phyloP scores from a whole-genome alignment of 2,113 vertebrate species.

The Trogon surrucura region DNA sequence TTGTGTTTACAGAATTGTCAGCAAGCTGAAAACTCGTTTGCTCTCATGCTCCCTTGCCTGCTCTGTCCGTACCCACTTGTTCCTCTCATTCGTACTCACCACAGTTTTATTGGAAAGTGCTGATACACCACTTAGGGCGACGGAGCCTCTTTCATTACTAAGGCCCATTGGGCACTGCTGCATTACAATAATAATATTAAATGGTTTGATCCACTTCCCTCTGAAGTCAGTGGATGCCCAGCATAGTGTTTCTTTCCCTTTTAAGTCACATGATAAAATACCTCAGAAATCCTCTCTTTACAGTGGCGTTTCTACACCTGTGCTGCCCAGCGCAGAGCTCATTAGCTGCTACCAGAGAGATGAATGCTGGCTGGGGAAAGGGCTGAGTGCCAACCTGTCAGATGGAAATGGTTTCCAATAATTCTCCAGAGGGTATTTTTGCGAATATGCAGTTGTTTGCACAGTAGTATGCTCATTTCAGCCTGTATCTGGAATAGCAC shows the following conservation, averaged over 20 bases:
- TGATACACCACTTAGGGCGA: neutral
- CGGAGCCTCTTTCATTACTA: neutral
- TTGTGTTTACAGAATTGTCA: neutral
- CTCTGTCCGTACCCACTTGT: neutral
- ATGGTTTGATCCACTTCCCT: neutral
- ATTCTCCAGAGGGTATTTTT: conserved; percentile 27
- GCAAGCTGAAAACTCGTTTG: neutral
- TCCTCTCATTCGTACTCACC: neutral
- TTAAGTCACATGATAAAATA: neutral
- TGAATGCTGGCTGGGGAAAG: neutral
- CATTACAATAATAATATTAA: neutral
- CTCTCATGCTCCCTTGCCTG: neutral
- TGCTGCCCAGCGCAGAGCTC: neutral
- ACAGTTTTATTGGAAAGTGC: neutral
- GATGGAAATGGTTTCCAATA: conserved; percentile 16
- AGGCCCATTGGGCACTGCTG: neutral
- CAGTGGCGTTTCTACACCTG: neutral
- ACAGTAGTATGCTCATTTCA: neutral
- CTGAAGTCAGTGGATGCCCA: neutral
- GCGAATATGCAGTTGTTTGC: neutral
- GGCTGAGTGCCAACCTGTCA: neutral
- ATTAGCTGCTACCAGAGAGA: neutral
- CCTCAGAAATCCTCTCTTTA: neutral
- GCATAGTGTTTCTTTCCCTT: neutral
- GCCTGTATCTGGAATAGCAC: neutral